Evolutionary conservation across 2,797 vertebrate species (phyloP), one percentile per base, ranked within the genome.

Genomic region (Trachops cirrhosus): DNA sequence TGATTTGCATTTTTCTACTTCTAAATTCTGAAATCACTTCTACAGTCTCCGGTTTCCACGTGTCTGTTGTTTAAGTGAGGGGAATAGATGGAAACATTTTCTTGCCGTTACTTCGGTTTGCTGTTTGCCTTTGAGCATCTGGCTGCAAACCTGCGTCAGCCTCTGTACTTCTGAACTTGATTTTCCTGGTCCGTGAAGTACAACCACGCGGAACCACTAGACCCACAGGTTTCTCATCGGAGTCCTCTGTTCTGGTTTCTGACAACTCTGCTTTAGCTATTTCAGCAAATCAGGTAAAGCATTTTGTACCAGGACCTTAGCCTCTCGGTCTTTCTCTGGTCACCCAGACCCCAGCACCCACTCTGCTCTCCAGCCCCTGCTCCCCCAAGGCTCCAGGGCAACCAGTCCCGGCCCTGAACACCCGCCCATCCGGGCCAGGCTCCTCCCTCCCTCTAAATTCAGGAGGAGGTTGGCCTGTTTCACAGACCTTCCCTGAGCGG

Each of bases 381-480:
- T 52, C 14, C 37, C 70, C 9, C 3, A 1, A 79, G 32, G 11
- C 22, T 3, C 46, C 59, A 78, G 74, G 39, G 21, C 78, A 64
- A 7, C 41, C 0, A 41, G 6, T 19, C 26, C 16, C 11, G 6
- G 14, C 2, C n/a, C 29, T n/a, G 15, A 16, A 44, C 22, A 12
- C 11, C 6, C n/a, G 50, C 44, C 7, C 19, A 26, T 86, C 68
- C 39, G 2, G 37, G 11, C 18, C 21, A 59, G 70, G 9, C n/a
- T 26, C 86, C 32, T 34, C 26, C 52, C 50, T 84, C 46, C 12
- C 67, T 78, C 50, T 39, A 80, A 22, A 16, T 14, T 52, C 86
- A 54, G 14, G 15, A 29, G 9, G 75, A 54, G 91, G 18, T 26
- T 24, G 9, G 4, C 71, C 14, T 37, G 1, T 1, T 34, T 86